Percentiles rank a stretch among this genome's conserved stretches.
These are phyloP conservation scores for Notolabrus celidotus DNA, from an alignment of 2,797 vertebrate species.

Conservation along the genomic window DNA sequence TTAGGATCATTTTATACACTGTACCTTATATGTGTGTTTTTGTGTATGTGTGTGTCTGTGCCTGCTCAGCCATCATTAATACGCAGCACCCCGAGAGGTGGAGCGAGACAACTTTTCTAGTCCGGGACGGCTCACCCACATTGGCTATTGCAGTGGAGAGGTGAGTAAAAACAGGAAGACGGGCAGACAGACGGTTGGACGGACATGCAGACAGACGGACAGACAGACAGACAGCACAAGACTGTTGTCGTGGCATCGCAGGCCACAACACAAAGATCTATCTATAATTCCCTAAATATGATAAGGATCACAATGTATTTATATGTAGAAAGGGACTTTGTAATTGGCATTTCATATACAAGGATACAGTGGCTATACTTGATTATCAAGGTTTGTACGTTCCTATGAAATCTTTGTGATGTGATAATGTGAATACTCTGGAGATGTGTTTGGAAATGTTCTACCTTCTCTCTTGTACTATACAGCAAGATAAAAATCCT, in stretches of 20 bases:
- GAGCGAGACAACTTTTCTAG: slow-evolving; percentile 41
- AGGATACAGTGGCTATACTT: slow-evolving; percentile 81
- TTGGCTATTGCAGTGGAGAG: slow-evolving; percentile 75
- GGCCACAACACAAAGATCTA: slow-evolving; percentile 77
- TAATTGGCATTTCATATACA: slow-evolving; percentile 80
- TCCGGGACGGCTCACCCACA: slow-evolving; percentile 63
- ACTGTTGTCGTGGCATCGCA: slow-evolving; percentile 69
- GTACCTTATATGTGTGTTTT: slow-evolving; percentile 45
- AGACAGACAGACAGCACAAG: slow-evolving; percentile 75
- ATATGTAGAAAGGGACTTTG: slow-evolving; percentile 76
- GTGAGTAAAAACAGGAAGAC: slow-evolving; percentile 74
- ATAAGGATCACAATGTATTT: slow-evolving; percentile 79
- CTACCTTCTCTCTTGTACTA: slow-evolving; percentile 70
- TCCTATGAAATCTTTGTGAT: slow-evolving; percentile 73
- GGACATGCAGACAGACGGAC: slow-evolving; percentile 60
- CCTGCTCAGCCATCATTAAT: slow-evolving; percentile 51
- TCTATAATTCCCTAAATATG: slow-evolving; percentile 82
- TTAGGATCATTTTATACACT: slow-evolving; percentile 54
- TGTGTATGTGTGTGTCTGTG: slow-evolving; percentile 44
- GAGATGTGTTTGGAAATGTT: slow-evolving; percentile 52
- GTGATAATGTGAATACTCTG: slow-evolving; percentile 64
- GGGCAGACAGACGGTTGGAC: slow-evolving; percentile 61
- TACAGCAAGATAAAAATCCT: slow-evolving; percentile 75
- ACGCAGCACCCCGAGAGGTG: slow-evolving; percentile 45
- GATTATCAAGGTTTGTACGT: slow-evolving; percentile 76